Base-by-base conservation (phyloP, 2,113 vertebrate species). In the Zosterops borbonicus region DNA sequence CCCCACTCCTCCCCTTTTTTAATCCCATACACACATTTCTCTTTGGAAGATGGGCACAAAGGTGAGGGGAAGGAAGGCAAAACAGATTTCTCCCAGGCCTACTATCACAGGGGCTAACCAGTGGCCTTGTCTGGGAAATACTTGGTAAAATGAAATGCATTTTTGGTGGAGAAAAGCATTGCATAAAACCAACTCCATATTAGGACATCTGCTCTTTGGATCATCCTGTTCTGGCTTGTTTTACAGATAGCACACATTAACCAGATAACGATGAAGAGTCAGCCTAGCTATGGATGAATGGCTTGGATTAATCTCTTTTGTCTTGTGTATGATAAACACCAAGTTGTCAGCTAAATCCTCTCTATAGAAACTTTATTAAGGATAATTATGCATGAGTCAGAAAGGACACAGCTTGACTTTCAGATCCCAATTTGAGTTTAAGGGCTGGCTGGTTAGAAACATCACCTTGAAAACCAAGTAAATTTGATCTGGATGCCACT, bases 361-460 rank as follows among this genome's bases (percentile, higher is more conserved):
- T 18, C 94, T 58, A 60, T 52, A 92, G 94, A 88, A 94, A 90
- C 90, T 92, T 92, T 89, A 95, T 88, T 81, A 94, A 81, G 60
- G 83, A 71, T 87, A 83, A 94, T 94, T 95, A 95, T 71, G 76
- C n/a, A 78, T 81, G 79, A 97, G 83, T 91, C 95, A 96, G 76
- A 90, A 92, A 96, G 95, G 92, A 94, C 90, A 93, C 20, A 68
- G 82, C n/a, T 89, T 94, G 95, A 94, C 95, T 97, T 97, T 94
- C 94, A 96, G 90, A 92, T 92, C 44, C 56, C 41, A 68, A 68
- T 83, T 80, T 94, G 67, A 96, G 82, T 91, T 86, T 96, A 79
- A 96, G 64, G 76, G 41, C 76, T 94, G 88, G 23, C 73, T 95
- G 90, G 90, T 94, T 86, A 92, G 68, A 92, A 96, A 82, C 92